Evolutionary conservation across 2,888 invertebrate species (phyloP), one percentile per base, ranked within the genome.

Genomic region (Adelognathus sp.): DNA sequence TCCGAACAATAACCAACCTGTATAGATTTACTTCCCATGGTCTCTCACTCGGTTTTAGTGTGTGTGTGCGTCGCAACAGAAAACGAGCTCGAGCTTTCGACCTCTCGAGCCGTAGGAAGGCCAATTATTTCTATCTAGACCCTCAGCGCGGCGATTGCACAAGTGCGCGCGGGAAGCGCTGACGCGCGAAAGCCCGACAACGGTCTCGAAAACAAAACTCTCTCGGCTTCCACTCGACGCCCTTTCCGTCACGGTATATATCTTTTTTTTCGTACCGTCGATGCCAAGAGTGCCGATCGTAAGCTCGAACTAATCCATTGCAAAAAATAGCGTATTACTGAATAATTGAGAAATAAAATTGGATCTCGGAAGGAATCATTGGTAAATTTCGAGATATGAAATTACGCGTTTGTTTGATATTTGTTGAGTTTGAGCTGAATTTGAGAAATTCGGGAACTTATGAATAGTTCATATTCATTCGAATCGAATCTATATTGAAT

Each of bases 61-160:
- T 7, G 3, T 31, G 7, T 29, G 16, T 18, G 29, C n/a, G n/a
- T 61, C 60, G 27, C 18, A 50, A 63, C 29, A 31, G 36, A 69
- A n/a, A 56, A 56, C 41, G 46, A 29, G 64, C 36, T 21, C 27
- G 21, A 46, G 52, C 36, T 71, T 76, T 72, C 66, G 44, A 63
- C 31, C 4, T 27, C 61, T 44, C 61, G 54, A 63, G 36, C 36
- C n/a, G 29, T 24, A 41, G 21, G 29, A 29, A 67, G 70, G 70
- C 78, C 78, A 79, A 79, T 79, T 79, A 79, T 79, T 74, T 61
- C 52, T 39, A 27, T 11, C 27, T 2, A 54, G 67, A 54, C 54
- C 1, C 54, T 67, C 52, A 29, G 29, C 16, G 29, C 16, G 14
- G 16, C 27, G 67, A 29, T 66, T 60, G 18, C 31, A 27, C 46